Evolutionary conservation across 2,797 vertebrate genomes (phyloP).

Genomic region (Petrocephalus schoutedeni): DNA sequence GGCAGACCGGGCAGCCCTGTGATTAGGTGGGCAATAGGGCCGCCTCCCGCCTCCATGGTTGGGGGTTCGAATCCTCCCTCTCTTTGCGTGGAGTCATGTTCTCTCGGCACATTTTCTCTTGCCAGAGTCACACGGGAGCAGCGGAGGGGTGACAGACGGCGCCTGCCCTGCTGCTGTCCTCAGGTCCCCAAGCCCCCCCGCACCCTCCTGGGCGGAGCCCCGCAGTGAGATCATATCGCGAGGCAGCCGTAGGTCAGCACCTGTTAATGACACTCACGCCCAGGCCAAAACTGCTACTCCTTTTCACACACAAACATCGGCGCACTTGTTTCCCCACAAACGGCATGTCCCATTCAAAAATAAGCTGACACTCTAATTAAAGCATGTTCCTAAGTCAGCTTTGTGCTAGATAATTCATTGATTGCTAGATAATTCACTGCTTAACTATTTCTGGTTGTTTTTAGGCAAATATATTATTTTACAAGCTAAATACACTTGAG

Average conservation of each 20-base stretch:
- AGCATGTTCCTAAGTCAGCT: neutral
- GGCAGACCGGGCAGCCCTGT: neutral
- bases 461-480: neutral
- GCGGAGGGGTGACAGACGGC: constrained; percentile 76
- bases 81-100: neutral
- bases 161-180: constrained; percentile 63
- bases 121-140: constrained; percentile 73
- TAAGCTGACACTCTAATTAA: neutral
- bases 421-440: neutral
- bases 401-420: neutral
- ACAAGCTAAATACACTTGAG: neutral
- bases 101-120: neutral
- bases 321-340: neutral
- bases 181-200: constrained; percentile 68
- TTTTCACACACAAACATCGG: neutral
- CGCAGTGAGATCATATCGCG: constrained; percentile 74
- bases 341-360: neutral
- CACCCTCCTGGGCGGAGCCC: constrained; percentile 72
- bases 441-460: neutral
- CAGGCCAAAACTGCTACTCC: no score
- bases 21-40: neutral
- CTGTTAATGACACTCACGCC: neutral
- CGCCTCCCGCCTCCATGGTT: neutral
- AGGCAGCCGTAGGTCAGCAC: constrained; percentile 70
- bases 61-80: neutral